These are phyloP conservation scores for Eueides isabella DNA, from an alignment of 1,140 invertebrate species.

Conservation along the genomic window DNA sequence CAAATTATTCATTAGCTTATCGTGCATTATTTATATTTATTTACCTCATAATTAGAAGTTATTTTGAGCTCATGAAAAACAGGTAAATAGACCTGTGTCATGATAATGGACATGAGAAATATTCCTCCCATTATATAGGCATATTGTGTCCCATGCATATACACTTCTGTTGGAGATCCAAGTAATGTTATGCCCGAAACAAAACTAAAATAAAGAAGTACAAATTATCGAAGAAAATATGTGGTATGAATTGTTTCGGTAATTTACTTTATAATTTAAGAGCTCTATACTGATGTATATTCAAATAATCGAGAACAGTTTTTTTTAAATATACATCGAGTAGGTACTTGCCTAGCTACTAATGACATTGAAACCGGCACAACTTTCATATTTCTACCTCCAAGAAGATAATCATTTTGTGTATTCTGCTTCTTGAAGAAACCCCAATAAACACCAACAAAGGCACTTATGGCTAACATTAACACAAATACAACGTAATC, in stretches of 20 bases:
- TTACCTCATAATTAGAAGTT: slow-evolving; percentile 93
- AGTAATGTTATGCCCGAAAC: slow-evolving; percentile 93
- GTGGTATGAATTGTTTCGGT: neutral
- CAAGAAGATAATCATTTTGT: slow-evolving; percentile 89
- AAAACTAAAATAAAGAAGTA: slow-evolving; percentile 84
- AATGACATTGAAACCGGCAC: slow-evolving; percentile 90
- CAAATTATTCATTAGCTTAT: no score
- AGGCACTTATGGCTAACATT: slow-evolving; percentile 87
- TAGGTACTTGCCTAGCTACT: slow-evolving; percentile 85
- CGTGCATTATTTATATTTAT: neutral
- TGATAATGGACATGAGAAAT: slow-evolving; percentile 85
- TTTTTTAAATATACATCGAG: neutral
- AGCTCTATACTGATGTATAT: no score
- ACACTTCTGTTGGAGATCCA: slow-evolving; percentile 93
- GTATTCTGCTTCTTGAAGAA: slow-evolving; percentile 85
- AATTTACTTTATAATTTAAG: neutral
- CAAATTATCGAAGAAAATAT: neutral
- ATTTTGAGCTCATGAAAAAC: slow-evolving; percentile 91
- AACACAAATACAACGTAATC: slow-evolving; percentile 88
- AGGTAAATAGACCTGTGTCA: slow-evolving; percentile 90
- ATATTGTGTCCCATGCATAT: slow-evolving; percentile 90
- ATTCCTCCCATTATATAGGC: slow-evolving; percentile 85
- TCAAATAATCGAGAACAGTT: no score
- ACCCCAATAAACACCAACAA: slow-evolving; percentile 88
- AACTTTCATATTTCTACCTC: slow-evolving; percentile 89